Conservation (phyloP, 2,888 invertebrate genomes). For the Rutpela maculata region DNA sequence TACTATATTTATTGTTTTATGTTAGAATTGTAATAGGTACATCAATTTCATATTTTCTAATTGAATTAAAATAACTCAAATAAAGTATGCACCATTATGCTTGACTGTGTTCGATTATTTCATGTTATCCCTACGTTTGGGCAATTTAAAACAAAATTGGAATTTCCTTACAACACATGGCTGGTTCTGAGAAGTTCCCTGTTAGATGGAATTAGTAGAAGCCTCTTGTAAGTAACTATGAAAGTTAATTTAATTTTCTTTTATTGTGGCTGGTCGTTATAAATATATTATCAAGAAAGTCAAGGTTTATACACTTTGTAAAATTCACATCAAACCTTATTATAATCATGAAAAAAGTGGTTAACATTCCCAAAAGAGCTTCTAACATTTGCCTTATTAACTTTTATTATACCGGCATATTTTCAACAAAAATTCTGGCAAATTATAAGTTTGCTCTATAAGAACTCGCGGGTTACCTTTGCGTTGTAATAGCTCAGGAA, state of each 20-base stretch:
- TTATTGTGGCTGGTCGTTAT: background rate
- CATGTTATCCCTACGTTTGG: background rate
- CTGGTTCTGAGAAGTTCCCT: background rate
- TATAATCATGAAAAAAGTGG: background rate
- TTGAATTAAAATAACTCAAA: no score
- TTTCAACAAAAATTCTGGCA: background rate
- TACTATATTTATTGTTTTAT: no score
- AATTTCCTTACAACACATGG: background rate
- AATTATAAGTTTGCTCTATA: slow-evolving; percentile 2
- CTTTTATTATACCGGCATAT: background rate
- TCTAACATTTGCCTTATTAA: background rate
- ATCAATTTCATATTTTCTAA: no score
- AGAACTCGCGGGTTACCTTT: background rate
- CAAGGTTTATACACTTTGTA: slow-evolving; percentile 10
- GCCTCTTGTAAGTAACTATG: background rate
- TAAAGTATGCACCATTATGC: no score
- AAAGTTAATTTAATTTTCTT: slow-evolving; percentile 14
- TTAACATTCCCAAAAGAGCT: background rate
- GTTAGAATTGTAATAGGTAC: no score
- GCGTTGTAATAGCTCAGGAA: no score
- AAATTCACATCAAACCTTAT: background rate
- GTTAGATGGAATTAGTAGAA: background rate
- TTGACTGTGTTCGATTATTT: no score
- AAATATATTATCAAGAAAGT: slow-evolving; percentile 18
- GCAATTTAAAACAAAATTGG: background rate